Evolutionary conservation across 2,888 invertebrate genomes (phyloP).

Genomic region (Aporophyla nigra): DNA sequence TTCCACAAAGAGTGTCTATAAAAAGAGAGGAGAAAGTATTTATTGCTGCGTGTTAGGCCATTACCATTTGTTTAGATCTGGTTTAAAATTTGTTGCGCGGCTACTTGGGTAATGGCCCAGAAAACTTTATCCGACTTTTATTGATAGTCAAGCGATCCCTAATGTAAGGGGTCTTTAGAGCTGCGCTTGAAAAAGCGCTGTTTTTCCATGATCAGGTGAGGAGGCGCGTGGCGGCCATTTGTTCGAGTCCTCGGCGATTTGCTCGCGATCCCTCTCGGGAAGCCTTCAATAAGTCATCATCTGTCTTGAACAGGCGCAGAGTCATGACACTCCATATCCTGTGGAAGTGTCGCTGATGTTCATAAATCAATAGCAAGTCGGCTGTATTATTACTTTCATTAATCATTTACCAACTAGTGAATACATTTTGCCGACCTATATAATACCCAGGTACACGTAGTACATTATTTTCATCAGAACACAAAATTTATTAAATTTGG

Average conservation of each 20-base stretch:
- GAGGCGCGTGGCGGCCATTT: conserved; percentile 24
- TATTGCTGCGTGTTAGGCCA: neutral
- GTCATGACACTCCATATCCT: neutral
- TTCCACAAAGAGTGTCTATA: neutral
- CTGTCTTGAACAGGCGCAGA: conserved; percentile 5
- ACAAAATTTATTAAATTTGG: neutral
- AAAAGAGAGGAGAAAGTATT: conserved; percentile 4
- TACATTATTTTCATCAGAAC: neutral
- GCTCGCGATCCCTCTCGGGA: conserved; percentile 37
- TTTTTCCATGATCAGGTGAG: conserved; percentile 20
- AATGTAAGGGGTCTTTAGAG: conserved; percentile 40
- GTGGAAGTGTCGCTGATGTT: neutral
- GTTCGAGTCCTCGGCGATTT: neutral
- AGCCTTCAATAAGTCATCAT: conserved; percentile 38
- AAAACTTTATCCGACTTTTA: conserved; percentile 37
- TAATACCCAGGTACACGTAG: too few species aligned
- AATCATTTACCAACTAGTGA: neutral
- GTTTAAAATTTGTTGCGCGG: conserved; percentile 23
- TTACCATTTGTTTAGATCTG: conserved; percentile 33
- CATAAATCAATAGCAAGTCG: conserved; percentile 1
- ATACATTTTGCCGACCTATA: too few species aligned
- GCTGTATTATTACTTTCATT: neutral
- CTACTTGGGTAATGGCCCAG: conserved; percentile 21
- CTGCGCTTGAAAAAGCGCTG: conserved; percentile 22
- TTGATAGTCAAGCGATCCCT: conserved; percentile 45